A percentile compares a stretch with the other conserved stretches of the same genome.
Evolutionary conservation across 2,797 vertebrate genomes (phyloP).

Genomic region (Sylvia borin): DNA sequence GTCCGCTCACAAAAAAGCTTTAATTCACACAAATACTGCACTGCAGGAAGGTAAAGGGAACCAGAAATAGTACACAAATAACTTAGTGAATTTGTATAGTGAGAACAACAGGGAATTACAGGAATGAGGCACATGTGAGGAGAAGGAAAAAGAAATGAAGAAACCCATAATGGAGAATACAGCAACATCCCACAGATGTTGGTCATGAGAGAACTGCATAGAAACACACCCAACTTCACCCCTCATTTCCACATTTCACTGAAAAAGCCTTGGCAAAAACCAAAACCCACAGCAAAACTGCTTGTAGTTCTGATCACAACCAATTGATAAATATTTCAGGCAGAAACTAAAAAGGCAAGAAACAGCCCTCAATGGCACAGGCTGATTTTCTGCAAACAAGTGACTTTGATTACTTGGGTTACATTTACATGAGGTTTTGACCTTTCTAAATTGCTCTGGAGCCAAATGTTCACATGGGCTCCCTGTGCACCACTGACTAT

Average conservation of each 20-base stretch:
- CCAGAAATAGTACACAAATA: background rate
- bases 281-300: background rate
- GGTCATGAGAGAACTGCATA: background rate
- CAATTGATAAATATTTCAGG: background rate
- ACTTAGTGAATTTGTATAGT: background rate
- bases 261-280: background rate
- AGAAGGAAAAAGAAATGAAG: background rate
- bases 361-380: background rate
- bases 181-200: background rate
- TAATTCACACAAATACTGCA: background rate
- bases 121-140: background rate
- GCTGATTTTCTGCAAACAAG: background rate
- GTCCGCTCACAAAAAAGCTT: rapidly evolving
- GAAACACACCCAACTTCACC: background rate
- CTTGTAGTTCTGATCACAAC: background rate
- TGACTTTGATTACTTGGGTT: conserved; percentile 16
- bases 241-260: background rate
- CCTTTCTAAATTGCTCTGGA: conserved; percentile 18
- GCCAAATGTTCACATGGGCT: background rate
- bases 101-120: background rate
- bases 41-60: background rate
- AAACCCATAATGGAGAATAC: background rate
- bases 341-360: background rate
- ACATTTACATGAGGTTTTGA: conserved; percentile 6
- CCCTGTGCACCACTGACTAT: background rate